These are phyloP conservation scores for Lasiurus borealis DNA, from an alignment of 2,113 vertebrate genomes.

Conservation along the genomic window DNA sequence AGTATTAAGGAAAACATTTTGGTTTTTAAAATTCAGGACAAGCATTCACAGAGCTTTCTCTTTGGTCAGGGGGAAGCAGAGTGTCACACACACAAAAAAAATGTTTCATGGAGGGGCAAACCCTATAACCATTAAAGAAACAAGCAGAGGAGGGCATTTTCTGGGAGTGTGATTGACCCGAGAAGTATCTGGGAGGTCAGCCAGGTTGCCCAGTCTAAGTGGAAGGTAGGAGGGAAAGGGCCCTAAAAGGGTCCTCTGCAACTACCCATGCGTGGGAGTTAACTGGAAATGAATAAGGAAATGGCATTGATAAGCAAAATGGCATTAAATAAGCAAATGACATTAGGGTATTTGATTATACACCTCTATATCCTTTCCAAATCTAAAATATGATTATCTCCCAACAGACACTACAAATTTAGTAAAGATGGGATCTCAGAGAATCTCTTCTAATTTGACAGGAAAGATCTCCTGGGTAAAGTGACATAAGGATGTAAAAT, in stretches of 20 bases:
- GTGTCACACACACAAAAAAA: background rate
- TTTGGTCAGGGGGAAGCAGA: background rate
- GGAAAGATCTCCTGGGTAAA: background rate
- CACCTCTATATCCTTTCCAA: background rate
- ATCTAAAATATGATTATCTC: background rate
- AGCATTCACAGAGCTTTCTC: background rate
- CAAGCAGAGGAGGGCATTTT: background rate
- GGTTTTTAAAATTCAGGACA: constrained; percentile 10
- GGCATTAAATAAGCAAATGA: background rate
- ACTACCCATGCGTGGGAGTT: background rate
- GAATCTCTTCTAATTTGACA: background rate
- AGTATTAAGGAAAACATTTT: background rate
- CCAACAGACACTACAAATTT: background rate
- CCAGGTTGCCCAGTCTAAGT: background rate
- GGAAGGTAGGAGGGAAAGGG: background rate
- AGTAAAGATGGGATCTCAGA: background rate
- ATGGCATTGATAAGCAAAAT: background rate
- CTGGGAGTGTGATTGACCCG: background rate
- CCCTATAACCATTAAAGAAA: background rate
- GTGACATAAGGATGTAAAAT: background rate
- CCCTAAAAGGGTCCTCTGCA: background rate
- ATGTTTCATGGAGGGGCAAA: background rate
- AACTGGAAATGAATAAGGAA: background rate
- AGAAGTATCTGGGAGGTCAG: background rate
- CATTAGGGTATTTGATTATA: background rate